phyloP scores from a whole-genome alignment of 2,797 vertebrate genomes.

The Tolypeutes matacus region DNA sequence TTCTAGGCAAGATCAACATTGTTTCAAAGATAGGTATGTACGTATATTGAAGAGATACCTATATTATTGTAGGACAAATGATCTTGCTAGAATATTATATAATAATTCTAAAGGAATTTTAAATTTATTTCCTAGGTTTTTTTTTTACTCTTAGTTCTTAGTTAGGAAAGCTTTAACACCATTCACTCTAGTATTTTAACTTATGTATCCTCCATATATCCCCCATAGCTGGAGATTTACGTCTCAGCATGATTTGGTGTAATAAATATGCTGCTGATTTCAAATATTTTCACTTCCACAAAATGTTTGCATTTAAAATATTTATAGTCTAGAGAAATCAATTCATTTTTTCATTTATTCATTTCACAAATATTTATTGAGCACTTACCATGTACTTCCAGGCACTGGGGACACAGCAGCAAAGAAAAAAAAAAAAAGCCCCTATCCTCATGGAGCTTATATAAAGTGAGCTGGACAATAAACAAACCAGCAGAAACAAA shows the following conservation, averaged over 20 bases:
- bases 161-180: neutral
- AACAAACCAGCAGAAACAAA: neutral
- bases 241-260: neutral
- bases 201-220: neutral
- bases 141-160: neutral
- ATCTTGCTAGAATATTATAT: slow-evolving; percentile 14
- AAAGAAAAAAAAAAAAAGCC: neutral
- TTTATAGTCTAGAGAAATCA: neutral
- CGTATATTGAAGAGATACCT: neutral
- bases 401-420: neutral
- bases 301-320: neutral
- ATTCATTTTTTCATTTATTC: neutral
- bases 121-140: neutral
- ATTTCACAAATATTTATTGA: neutral
- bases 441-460: neutral
- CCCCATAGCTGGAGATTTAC: neutral
- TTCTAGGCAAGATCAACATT: slow-evolving; percentile 44
- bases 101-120: neutral
- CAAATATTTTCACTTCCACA: neutral
- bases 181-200: neutral
- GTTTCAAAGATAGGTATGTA: slow-evolving; percentile 7
- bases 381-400: neutral
- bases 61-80: slow-evolving; percentile 14
- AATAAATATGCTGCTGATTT: neutral
- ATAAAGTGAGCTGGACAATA: neutral